Evolutionary conservation across 1,140 invertebrate genomes (phyloP), one percentile per base, ranked within the genome.

Genomic region (Maconellicoccus hirsutus): DNA sequence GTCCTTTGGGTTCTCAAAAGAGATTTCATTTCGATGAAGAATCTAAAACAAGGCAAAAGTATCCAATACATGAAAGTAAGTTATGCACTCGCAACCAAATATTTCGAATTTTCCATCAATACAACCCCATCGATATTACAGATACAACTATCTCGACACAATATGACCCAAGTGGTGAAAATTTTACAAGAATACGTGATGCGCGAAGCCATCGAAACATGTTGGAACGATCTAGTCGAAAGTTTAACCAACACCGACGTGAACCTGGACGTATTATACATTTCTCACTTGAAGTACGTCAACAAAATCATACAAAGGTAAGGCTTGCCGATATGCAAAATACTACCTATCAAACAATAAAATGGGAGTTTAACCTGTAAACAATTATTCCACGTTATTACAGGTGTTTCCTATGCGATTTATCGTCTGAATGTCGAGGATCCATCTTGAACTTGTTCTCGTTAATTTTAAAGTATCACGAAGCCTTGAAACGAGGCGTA

Each of bases 171-270:
- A 10, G 21, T 66, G 2, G 61, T 66, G 8, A 23, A 26, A 66
- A 66, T 66, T 66, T 23, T 66, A 19, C 61, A 66, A 23, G 61
- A 66, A 22, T 66, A 25, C 61, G 61, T 66, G 2, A 66, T 66
- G 61, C 21, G 61, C 22, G 61, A 66, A 66, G 61, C 22, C 16
- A 22, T 66, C 19, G 22, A 66, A 26, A 66, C 22, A 6, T 66
- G 61, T 16, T 66, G 61, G 61, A 66, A 23, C 22, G 22, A 66
- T 10, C 25, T 66, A 3, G 22, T 66, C 61, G 61, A 66, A 26
- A 14, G 25, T 26, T 25, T 66, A 23, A 26, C 22, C 22, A 26
- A 4, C 19, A 10, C 1, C 8, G 61, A 66, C 7, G 19, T 66
- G 25, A 16, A 23, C 10, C 25, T 66, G 1, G 61, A 66, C 16